Percentiles rank a stretch among this genome's conserved stretches.
Conservation (phyloP, 2,113 vertebrate species). For the Australoheros scitulus region DNA sequence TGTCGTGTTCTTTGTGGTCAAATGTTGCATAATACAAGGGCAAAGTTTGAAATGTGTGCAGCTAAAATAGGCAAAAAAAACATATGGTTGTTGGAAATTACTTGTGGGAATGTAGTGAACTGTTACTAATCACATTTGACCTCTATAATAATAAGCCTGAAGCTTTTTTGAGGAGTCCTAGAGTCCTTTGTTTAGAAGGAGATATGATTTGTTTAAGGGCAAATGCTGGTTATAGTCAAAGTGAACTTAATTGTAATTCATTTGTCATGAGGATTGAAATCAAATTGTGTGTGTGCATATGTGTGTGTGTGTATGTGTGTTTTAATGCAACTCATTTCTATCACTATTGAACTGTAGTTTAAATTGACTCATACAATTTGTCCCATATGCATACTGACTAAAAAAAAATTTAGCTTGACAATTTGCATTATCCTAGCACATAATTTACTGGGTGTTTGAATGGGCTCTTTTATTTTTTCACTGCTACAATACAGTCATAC, state of each 20-base stretch:
- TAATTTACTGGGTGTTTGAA: background rate
- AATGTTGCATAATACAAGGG: constrained; percentile 4
- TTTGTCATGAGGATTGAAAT: background rate
- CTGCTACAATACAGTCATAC: constrained; percentile 2
- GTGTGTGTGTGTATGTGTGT: too few species aligned
- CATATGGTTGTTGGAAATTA: constrained; percentile 22
- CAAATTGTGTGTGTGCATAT: background rate
- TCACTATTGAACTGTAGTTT: constrained; percentile 9
- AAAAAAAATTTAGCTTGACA: background rate
- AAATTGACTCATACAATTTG: background rate
- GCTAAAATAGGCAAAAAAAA: constrained; percentile 7
- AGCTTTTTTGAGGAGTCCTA: constrained; percentile 10
- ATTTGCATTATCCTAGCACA: background rate
- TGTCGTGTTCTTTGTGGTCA: constrained; percentile 24
- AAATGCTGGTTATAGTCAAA: background rate
- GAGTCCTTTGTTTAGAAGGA: constrained; percentile 3
- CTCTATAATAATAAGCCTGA: constrained; percentile 29
- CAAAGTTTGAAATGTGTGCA: background rate
- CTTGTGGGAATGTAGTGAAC: constrained; percentile 31
- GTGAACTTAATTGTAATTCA: background rate
- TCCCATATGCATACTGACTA: background rate
- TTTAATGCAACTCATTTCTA: background rate
- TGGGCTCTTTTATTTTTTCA: background rate
- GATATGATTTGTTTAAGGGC: background rate
- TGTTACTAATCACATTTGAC: constrained; percentile 42